Base-by-base conservation (phyloP, 2,797 vertebrate genomes). In the Rhabdomys pumilio region DNA sequence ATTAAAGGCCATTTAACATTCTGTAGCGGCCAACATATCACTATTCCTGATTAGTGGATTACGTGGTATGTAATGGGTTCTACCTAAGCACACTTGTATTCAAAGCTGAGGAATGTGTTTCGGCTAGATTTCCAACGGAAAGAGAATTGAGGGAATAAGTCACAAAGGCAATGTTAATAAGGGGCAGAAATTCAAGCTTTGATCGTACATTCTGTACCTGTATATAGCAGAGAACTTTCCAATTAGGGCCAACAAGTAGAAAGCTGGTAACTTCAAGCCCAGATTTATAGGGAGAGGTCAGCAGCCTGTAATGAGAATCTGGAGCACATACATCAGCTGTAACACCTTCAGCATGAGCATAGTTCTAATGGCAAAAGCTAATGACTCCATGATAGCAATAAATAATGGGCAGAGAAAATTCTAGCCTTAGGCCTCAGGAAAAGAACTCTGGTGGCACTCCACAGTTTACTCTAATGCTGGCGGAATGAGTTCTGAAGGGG, bases 221-320 rank as follows among this genome's bases (percentile, higher is more conserved):
- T 89, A 94, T 85, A 96, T 76, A 94, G 96, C 92, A 69, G 57
- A 95, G 95, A 98, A 95, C 96, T 97, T 98, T 98, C 96, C 98
- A 98, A 98, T 98, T 98, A 98, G 93, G 93, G 73, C 83, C 96
- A 97, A 94, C 86, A 93, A 96, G 92, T 86, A 95, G 95, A 93
- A 96, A 97, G 96, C 95, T 92, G 96, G 81, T 97, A 97, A 96
- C 89, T 96, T 91, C 73, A 94, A 85, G 85, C 81, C 31, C 73
- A 97, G 95, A 98, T 97, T 98, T 97, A 98, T 96, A 96, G 94
- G 73, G 34, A 88, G 84, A 97, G 96, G 96, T 97, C 92, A 83
- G 65, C 83, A 94, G 95, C 92, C 79, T 67, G 73, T 98, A 97
- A 98, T 98, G 97, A 98, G 97, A 97, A 98, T 97, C 81, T 93